Evolutionary conservation across 2,888 invertebrate genomes (phyloP).

Genomic region (Mythimna pallens): DNA sequence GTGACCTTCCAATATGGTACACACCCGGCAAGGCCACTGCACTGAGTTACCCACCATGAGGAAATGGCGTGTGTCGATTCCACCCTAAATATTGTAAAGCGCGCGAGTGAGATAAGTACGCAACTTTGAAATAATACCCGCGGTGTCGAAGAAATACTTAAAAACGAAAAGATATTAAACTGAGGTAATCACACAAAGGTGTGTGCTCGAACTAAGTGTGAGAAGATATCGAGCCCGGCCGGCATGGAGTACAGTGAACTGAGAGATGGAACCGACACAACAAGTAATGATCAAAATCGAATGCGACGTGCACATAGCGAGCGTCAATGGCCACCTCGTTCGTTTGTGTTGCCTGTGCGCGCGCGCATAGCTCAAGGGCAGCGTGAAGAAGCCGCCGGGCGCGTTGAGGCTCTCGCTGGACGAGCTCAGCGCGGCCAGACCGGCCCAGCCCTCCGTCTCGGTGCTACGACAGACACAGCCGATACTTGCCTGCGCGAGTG

Average conservation of each 20-base stretch:
- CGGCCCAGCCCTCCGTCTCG: conserved; percentile 83
- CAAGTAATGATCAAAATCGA: conserved; percentile 60
- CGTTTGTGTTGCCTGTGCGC: conserved; percentile 95
- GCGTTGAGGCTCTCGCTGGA: conserved; percentile 93
- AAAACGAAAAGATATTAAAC: conserved; percentile 14
- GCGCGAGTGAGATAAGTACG: conserved; percentile 5
- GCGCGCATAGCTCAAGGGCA: conserved; percentile 95
- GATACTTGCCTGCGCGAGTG: conserved; percentile 46
- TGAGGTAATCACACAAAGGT: neutral
- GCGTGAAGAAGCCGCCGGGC: conserved; percentile 92
- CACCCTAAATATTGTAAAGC: conserved; percentile 62
- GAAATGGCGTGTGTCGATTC: conserved; percentile 69
- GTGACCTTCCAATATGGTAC: conserved; percentile 60
- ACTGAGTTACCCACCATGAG: conserved; percentile 58
- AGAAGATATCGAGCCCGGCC: neutral
- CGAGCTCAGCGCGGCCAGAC: conserved; percentile 86
- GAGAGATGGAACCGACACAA: conserved; percentile 64
- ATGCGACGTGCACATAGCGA: conserved; percentile 84
- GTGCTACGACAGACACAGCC: conserved; percentile 77
- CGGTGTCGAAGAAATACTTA: neutral
- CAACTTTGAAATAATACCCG: conserved; percentile 1
- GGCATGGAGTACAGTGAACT: conserved; percentile 38
- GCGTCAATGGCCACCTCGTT: conserved; percentile 92
- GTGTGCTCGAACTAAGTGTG: conserved; percentile 7
- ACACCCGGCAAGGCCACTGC: conserved; percentile 66